A percentile compares a stretch with the other conserved stretches of the same genome.
phyloP scores from a whole-genome alignment of 1,140 invertebrate genomes.

The Gryon sp. region DNA sequence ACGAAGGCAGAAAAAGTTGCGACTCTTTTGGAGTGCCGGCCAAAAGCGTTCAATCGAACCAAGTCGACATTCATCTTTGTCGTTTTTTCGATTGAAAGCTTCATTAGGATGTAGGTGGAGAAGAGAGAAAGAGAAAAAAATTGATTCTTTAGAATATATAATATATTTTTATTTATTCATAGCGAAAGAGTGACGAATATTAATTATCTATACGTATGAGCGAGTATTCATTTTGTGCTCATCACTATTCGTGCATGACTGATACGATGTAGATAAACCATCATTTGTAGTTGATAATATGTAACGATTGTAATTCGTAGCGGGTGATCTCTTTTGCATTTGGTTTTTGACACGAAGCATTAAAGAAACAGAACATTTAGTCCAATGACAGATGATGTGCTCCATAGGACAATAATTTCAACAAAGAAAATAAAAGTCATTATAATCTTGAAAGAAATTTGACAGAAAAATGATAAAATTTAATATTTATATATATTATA shows the following conservation, averaged over 20 bases:
- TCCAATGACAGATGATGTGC: constrained; percentile 32
- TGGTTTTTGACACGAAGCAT: constrained; percentile 32
- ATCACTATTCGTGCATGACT: constrained; percentile 57
- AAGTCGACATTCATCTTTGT: constrained; percentile 1
- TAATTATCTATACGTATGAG: constrained; percentile 32
- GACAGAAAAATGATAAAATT: no score
- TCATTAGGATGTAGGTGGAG: constrained; percentile 35
- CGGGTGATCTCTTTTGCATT: constrained; percentile 32
- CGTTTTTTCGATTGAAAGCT: constrained; percentile 12
- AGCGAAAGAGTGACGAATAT: constrained; percentile 20
- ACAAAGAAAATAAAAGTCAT: no score
- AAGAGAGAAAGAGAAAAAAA: constrained; percentile 26
- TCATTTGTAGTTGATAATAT: constrained; percentile 46
- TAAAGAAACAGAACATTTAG: constrained; percentile 5
- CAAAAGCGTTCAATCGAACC: constrained; percentile 12
- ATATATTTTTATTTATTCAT: constrained; percentile 57
- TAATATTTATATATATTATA: no score
- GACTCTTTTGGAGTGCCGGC: constrained; percentile 7
- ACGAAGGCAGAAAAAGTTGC: background rate
- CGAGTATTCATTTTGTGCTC: constrained; percentile 42
- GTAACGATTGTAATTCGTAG: constrained; percentile 45
- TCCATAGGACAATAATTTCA: constrained; percentile 59
- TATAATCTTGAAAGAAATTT: constrained; percentile 13
- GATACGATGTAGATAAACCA: constrained; percentile 59
- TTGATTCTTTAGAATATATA: constrained; percentile 51